These are phyloP conservation scores for Anoplolepis gracilipes DNA, from an alignment of 1,140 invertebrate species.

Conservation along the genomic window DNA sequence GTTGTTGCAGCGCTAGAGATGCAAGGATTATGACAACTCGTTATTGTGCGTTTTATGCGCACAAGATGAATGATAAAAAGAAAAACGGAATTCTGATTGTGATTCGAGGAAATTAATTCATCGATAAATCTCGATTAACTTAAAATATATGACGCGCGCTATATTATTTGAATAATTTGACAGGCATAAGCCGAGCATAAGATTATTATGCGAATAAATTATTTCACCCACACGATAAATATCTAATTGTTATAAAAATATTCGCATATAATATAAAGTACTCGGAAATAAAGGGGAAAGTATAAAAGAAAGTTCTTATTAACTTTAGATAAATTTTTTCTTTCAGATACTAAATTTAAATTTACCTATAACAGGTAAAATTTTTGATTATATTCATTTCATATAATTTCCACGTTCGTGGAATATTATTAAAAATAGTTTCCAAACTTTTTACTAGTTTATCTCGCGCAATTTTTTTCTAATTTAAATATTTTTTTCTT, in stretches of 20 bases:
- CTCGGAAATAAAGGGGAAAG: too few relatives aligned
- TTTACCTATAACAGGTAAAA: background rate
- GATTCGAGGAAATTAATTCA: constrained; percentile 20
- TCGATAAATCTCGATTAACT: background rate
- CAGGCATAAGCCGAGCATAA: background rate
- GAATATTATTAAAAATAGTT: background rate
- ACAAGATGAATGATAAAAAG: constrained; percentile 2
- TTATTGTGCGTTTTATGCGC: background rate
- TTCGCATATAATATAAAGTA: too few relatives aligned
- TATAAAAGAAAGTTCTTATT: background rate
- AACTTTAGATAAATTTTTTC: background rate
- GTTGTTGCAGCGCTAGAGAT: background rate
- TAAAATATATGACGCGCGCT: background rate
- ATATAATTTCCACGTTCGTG: background rate
- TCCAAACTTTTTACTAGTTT: background rate
- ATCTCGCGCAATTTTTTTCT: background rate
- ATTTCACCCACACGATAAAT: constrained; percentile 25
- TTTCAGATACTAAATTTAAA: background rate
- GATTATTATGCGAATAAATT: constrained; percentile 15
- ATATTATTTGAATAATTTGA: constrained; percentile 25
- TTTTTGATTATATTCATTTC: background rate
- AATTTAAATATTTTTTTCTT: background rate
- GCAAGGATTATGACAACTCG: background rate
- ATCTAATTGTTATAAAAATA: background rate
- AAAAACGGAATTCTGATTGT: background rate